phyloP scores from a whole-genome alignment of 2,888 invertebrate genomes.

The Melanotus villosus region DNA sequence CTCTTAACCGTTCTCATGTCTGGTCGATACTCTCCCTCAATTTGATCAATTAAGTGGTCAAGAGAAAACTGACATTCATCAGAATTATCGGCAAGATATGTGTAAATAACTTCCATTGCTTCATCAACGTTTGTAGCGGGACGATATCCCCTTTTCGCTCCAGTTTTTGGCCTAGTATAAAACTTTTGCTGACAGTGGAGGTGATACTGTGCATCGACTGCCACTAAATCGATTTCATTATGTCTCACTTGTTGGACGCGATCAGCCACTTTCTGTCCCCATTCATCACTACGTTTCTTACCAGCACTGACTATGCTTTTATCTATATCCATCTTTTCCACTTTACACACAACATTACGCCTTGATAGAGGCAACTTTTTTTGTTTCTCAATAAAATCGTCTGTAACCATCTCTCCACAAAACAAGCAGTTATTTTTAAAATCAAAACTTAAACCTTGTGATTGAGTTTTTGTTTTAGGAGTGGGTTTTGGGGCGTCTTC shows the following conservation, averaged over 20 bases:
- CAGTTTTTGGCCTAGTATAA: neutral
- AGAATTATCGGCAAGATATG: conserved; percentile 14
- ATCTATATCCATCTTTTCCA: neutral
- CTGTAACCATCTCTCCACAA: neutral
- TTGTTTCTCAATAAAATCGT: neutral
- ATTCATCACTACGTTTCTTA: neutral
- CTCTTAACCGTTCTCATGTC: conserved; percentile 38
- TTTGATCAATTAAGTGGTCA: conserved; percentile 38
- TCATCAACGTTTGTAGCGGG: conserved; percentile 39
- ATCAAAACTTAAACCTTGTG: neutral
- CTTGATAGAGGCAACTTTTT: neutral
- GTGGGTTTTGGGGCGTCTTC: neutral
- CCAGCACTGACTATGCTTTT: neutral
- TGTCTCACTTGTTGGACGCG: neutral
- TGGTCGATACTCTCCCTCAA: neutral
- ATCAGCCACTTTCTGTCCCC: no score
- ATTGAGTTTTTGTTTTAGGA: neutral
- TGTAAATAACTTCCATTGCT: no score
- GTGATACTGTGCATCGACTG: neutral
- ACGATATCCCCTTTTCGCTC: conserved; percentile 34
- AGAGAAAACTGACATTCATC: conserved; percentile 30
- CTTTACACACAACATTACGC: conserved; percentile 3
- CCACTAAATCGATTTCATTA: neutral
- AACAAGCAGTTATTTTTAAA: conserved; percentile 8
- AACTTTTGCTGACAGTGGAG: neutral